phyloP scores from a whole-genome alignment of 2,113 vertebrate genomes.

The Elachura formosa region DNA sequence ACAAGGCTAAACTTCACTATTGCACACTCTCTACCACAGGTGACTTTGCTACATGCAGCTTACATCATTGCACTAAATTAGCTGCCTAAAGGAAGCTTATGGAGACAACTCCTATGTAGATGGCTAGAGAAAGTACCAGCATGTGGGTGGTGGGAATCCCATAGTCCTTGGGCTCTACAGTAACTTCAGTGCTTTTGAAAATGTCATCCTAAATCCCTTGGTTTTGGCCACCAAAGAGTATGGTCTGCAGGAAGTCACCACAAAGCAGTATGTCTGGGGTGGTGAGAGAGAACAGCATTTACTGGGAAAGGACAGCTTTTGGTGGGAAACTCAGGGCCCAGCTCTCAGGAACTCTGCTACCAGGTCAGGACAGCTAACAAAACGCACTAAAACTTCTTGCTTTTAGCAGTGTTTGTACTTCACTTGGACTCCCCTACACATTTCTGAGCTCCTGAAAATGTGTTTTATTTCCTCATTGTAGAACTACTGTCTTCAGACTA shows the following conservation, averaged over 20 bases:
- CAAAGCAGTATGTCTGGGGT: fast-evolving
- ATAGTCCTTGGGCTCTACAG: not conserved
- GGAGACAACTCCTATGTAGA: not conserved
- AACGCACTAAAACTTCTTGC: not conserved
- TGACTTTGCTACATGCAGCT: not conserved
- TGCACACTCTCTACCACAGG: not conserved
- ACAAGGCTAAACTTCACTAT: not conserved
- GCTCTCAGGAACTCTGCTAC: not conserved
- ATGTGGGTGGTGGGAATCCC: not conserved
- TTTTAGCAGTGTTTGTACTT: not conserved
- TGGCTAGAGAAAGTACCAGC: not conserved
- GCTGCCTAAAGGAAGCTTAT: not conserved
- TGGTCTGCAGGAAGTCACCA: not conserved
- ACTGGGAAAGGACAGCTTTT: not conserved
- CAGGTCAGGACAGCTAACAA: not conserved
- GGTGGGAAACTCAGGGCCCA: not conserved
- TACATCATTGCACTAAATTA: not conserved
- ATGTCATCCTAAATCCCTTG: not conserved
- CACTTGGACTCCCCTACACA: not conserved
- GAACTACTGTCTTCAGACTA: not conserved
- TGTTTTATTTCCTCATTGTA: not conserved
- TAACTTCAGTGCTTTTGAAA: not conserved
- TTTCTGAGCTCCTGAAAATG: not conserved
- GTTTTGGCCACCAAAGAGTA: not conserved
- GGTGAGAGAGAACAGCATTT: not conserved